These are phyloP conservation scores for Pseudomyrmex flavicornis DNA, from an alignment of 1,140 invertebrate species.

Conservation along the genomic window DNA sequence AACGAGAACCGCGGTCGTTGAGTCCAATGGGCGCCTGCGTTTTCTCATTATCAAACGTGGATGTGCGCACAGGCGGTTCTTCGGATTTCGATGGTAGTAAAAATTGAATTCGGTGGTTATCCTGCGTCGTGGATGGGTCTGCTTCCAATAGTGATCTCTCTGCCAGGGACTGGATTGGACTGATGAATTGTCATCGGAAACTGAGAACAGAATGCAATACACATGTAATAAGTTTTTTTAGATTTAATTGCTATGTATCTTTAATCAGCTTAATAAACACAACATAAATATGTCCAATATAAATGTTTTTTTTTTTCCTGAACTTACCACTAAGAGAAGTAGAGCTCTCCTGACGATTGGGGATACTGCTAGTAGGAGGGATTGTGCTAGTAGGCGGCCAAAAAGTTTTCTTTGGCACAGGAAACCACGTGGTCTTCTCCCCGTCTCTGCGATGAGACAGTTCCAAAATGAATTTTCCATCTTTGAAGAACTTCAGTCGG, in stretches of 20 bases:
- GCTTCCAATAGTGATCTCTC: slow-evolving; percentile 94
- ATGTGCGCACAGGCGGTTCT: slow-evolving; percentile 81
- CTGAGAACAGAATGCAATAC: slow-evolving; percentile 81
- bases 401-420: slow-evolving; percentile 93
- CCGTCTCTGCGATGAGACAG: slow-evolving; percentile 92
- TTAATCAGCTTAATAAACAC: slow-evolving; percentile 37
- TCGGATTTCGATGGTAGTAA: slow-evolving; percentile 88
- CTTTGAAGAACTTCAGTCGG: slow-evolving; percentile 87
- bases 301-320: neutral
- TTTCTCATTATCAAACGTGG: slow-evolving; percentile 85
- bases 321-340: slow-evolving; percentile 88
- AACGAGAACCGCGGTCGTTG: slow-evolving; percentile 75
- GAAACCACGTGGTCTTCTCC: slow-evolving; percentile 93
- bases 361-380: slow-evolving; percentile 89
- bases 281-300: neutral
- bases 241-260: neutral
- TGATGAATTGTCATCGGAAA: slow-evolving; percentile 95
- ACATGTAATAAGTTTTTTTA: neutral
- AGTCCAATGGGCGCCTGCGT: slow-evolving; percentile 87
- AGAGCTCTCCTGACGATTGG: slow-evolving; percentile 87
- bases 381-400: slow-evolving; percentile 90
- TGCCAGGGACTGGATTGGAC: slow-evolving; percentile 95
- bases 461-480: slow-evolving; percentile 96
- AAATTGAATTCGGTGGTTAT: slow-evolving; percentile 90
- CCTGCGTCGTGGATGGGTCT: slow-evolving; percentile 89